Base-by-base conservation (phyloP, 2,113 vertebrate genomes). In the Apodemus speciosus region DNA sequence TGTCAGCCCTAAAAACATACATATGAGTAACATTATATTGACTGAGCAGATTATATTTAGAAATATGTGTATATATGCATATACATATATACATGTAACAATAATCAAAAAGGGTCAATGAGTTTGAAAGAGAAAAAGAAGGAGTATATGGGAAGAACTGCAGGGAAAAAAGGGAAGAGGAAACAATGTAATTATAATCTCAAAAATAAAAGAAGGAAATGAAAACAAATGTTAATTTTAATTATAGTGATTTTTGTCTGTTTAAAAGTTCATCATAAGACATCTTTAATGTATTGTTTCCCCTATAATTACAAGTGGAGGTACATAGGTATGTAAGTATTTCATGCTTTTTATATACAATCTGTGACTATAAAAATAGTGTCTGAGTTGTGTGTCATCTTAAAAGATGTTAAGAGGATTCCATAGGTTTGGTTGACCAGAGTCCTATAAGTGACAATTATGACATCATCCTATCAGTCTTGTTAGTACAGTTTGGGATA, bases 221-320 rank as follows among this genome's bases (percentile, higher is more conserved):
- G 16, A 46, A 84, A 62, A 84, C 30, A 43, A 43, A 46, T 40
- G 77, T 80, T 88, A 43, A 16, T 43, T 89, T 83, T 56, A 85
- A 92, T 16, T 71, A 9, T 16, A 49, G 25, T n/a, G 64, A 1
- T 87, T 10, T 86, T 64, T 6, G 56, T 23, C 38, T 77, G 51
- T 91, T 88, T 75, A 75, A 95, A 90, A 13, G 13, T 53, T 23
- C 69, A 11, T 18, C 21, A 89, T n/a, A 80, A 3, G 90, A 38
- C 21, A 88, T 53, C 51, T 88, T 94, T 83, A 95, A 94, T 89
- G 76, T 83, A 56, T 14, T 8, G 85, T 27, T 92, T 79, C 56
- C 16, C 3, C n/a, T 0, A 56, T 85, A 77, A 21, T 35, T 86
- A 72, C 0, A 71, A 25, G 30, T 56, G 27, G 9, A 83, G 79